phyloP scores from a whole-genome alignment of 1,140 invertebrate species.

The Dreissena rostriformis region DNA sequence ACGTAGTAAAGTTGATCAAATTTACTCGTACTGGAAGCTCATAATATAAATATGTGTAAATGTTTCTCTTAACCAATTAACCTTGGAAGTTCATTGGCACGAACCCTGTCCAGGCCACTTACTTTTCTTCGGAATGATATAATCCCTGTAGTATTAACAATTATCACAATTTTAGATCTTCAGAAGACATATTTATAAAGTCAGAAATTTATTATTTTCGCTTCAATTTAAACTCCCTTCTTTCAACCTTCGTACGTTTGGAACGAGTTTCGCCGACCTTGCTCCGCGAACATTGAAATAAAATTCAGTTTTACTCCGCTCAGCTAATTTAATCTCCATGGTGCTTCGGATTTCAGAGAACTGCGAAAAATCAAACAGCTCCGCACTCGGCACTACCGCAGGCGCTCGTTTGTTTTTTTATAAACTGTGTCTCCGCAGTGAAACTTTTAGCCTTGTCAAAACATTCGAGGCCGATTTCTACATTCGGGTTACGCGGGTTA shows the following conservation, averaged over 20 bases:
- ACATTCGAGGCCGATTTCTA: not conserved
- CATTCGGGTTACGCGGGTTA: too few species aligned
- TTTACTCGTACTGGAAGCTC: too few species aligned
- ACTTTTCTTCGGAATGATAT: too few species aligned
- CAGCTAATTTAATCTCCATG: slow-evolving; percentile 9
- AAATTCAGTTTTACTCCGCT: slow-evolving; percentile 42
- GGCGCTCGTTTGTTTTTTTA: slow-evolving; percentile 30
- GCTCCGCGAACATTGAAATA: slow-evolving; percentile 12
- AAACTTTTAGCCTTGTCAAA: slow-evolving; percentile 14
- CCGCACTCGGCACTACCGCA: slow-evolving; percentile 35
- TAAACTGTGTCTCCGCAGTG: not conserved
- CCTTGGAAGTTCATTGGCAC: too few species aligned
- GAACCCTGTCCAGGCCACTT: too few species aligned
- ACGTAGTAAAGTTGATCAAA: too few species aligned
- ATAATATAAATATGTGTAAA: too few species aligned
- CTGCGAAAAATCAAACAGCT: slow-evolving; percentile 50
- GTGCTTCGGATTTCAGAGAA: slow-evolving; percentile 22
- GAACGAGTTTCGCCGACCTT: slow-evolving; percentile 31
- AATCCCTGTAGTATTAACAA: too few species aligned
- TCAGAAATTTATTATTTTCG: too few species aligned
- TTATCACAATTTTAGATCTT: too few species aligned
- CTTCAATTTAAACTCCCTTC: not conserved
- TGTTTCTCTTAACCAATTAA: too few species aligned
- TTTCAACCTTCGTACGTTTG: slow-evolving; percentile 24
- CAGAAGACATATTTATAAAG: too few species aligned